Evolutionary conservation across 2,113 vertebrate species (phyloP), one percentile per base, ranked within the genome.

Genomic region (Formicarius rufipectus): DNA sequence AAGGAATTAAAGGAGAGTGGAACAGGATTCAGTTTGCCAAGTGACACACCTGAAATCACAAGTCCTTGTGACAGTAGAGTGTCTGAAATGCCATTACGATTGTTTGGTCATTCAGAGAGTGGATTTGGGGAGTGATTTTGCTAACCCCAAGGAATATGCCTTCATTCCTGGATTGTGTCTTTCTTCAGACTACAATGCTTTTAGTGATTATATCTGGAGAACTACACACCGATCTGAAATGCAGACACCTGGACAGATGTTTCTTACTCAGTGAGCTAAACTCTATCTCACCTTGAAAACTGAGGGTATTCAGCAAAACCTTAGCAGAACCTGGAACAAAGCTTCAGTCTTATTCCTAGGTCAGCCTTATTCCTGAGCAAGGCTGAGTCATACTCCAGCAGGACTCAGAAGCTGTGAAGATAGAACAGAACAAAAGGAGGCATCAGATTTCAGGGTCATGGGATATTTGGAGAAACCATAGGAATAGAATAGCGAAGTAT

Each of bases 1-100:
- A n/a, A 17, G 4, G 8, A 8, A 58, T 86, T 45, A 33, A 59
- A 62, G 35, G 17, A 52, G 14, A 10, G 20, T 24, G 23, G 49
- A n/a, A 50, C 2, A 16, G 39, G 25, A 24, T 17, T 33, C 4
- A 9, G 6, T 50, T 62, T 74, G 20, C 23, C 19, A 27, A 3
- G 33, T 35, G 58, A 17, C 22, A 50, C 24, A 12, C 13, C 37
- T 69, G 35, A 73, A 27, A 40, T 44, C 59, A 4, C 25, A 5
- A 12, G 14, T 52, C 27, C 28, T 68, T 12, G 0, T 22, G 35
- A 19, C 12, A 47, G 16, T 3, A 10, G 12, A 14, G 12, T 11
- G 21, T 69, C 59, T 45, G 60, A 81, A 23, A 39, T 71, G 18
- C 20, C 10, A 2, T 18, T 22, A 2, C 22, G 49, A 37, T 18